Evolutionary conservation across 2,113 vertebrate genomes (phyloP).

Genomic region (Thunnus maccoyii): DNA sequence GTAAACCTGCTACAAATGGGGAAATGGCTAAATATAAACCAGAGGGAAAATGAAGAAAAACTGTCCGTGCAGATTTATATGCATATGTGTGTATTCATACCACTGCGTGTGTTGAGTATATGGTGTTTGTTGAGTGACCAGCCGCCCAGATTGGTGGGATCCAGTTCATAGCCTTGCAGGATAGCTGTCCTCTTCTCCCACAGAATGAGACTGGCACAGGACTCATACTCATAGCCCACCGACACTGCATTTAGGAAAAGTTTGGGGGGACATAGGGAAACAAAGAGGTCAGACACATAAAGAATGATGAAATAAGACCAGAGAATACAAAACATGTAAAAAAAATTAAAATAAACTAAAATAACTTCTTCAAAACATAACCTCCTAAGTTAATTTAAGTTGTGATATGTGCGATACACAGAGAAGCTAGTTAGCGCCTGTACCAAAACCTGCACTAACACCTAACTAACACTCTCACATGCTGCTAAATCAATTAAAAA

Average conservation of each 20-base stretch:
- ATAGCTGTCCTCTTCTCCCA: constrained; percentile 97
- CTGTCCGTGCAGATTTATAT: neutral
- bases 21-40: constrained; percentile 33
- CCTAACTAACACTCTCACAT: constrained; percentile 68
- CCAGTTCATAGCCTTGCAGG: constrained; percentile 96
- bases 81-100: constrained; percentile 77
- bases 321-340: neutral
- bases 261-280: neutral
- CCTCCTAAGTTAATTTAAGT: constrained; percentile 46
- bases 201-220: constrained; percentile 94
- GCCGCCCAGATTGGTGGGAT: constrained; percentile 94
- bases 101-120: constrained; percentile 94
- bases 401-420: constrained; percentile 66
- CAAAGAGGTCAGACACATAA: neutral
- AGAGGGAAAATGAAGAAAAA: neutral
- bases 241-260: constrained; percentile 86
- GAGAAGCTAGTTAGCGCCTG: constrained; percentile 80
- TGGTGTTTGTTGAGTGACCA: constrained; percentile 99
- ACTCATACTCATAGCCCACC: constrained; percentile 98
- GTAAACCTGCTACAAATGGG: constrained; percentile 19
- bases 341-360: constrained; percentile 18
- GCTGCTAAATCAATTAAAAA: constrained; percentile 75
- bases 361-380: constrained; percentile 32
- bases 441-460: constrained; percentile 67
- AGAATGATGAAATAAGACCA: constrained; percentile 1